phyloP scores from a whole-genome alignment of 2,888 invertebrate genomes.

The Tipula vernalis region DNA sequence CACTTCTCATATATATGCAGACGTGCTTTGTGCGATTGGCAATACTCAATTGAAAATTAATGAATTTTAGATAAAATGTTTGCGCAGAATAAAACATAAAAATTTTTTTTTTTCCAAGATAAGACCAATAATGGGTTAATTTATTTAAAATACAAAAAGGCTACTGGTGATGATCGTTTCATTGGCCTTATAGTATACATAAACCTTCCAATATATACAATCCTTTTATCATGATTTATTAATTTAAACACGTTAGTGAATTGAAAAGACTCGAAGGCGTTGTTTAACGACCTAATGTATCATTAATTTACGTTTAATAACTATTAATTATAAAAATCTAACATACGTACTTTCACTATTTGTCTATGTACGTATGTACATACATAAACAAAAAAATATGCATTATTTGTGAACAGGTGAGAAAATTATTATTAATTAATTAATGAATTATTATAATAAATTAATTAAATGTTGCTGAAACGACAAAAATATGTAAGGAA shows the following conservation, averaged over 20 bases:
- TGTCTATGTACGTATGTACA: not conserved
- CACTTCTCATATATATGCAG: not conserved
- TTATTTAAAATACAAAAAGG: not conserved
- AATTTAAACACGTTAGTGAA: not conserved
- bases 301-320: not conserved
- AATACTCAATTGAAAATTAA: not conserved
- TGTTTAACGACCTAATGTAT: not conserved
- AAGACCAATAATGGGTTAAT: not conserved
- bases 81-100: not conserved
- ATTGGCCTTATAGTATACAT: not conserved
- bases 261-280: not conserved
- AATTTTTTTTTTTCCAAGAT: not conserved
- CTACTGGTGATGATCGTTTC: not conserved
- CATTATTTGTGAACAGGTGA: not conserved
- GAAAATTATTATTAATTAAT: not conserved
- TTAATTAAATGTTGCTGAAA: not conserved
- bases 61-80: not conserved
- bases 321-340: not conserved
- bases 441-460: not conserved
- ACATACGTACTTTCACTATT: not conserved
- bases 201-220: not conserved
- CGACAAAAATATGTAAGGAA: no score
- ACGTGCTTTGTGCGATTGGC: not conserved
- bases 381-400: not conserved
- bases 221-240: not conserved